Evolutionary conservation across 2,888 invertebrate genomes (phyloP), one percentile per base, ranked within the genome.

Genomic region (Xanthorhoe spadicearia): DNA sequence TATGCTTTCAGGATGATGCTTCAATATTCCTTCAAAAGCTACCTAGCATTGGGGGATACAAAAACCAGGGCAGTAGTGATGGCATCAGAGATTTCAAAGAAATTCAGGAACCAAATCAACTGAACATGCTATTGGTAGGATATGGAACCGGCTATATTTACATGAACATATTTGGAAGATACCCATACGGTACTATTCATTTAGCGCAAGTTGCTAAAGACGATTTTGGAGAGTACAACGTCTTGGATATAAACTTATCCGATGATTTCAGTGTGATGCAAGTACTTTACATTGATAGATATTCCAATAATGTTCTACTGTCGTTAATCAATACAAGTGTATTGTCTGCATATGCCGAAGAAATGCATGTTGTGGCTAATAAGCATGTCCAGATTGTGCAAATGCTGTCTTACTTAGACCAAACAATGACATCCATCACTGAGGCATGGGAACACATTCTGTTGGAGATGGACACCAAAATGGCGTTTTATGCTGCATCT

Each of bases 361-460:
- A 97, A 83, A 90, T 97, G 46, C 96, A 95, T 82, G 88, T 95
- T 23, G 91, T 97, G 52, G 96, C 97, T 0, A 93, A 95, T 53
- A 97, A 96, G 81, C 96, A 97, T 86, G 95, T 96, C 7, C 95
- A 96, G 79, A 94, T 97, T 32, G 86, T 95, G 10, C 94, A 95
- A 75, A 94, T 97, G 49, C 92, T 97, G 80, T 94, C 95, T 79
- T 94, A 94, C 69, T 89, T 97, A 38, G 95, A 95, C 61, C 95
- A 95, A 74, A 97, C 97, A 0, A 96, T 98, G 87, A 94, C 95
- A 74, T 96, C 96, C 7, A 96, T 98, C 72, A 96, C 95, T 48
- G 98, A 98, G 88, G 97, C 98, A 0, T 99, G 98, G 98, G 99
- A 99, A 84, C 98, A 97, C 72, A 97, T 98, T 78, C 93, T 99